Evolutionary conservation across 2,888 invertebrate genomes (phyloP).

Genomic region (Therioaphis trifolii): DNA sequence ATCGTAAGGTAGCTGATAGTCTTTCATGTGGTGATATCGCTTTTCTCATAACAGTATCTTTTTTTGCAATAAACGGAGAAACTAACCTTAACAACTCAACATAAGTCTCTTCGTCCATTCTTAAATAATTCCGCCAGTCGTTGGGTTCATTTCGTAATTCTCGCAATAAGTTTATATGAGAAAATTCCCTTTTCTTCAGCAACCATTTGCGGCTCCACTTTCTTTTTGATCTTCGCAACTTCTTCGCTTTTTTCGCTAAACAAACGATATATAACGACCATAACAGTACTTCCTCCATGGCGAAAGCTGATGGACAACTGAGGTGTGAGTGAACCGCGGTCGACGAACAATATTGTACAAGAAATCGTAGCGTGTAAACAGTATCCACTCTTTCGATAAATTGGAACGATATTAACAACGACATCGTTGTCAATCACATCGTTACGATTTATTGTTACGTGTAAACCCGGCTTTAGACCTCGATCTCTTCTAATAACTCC

Average conservation of each 20-base stretch:
- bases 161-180: slow-evolving; percentile 43
- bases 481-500: no score
- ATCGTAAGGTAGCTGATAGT: slow-evolving; percentile 65
- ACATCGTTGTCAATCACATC: slow-evolving; percentile 13
- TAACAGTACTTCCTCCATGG: slow-evolving; percentile 5
- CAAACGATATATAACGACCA: slow-evolving; percentile 8
- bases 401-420: neutral
- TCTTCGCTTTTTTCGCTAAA: slow-evolving; percentile 9
- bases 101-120: slow-evolving; percentile 35
- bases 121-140: slow-evolving; percentile 41
- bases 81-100: slow-evolving; percentile 13
- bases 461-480: slow-evolving; percentile 21
- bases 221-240: slow-evolving; percentile 3
- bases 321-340: neutral
- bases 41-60: slow-evolving; percentile 64
- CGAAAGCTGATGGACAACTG: neutral
- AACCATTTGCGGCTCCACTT: slow-evolving; percentile 25
- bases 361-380: slow-evolving; percentile 30
- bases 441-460: slow-evolving; percentile 24
- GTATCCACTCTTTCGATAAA: slow-evolving; percentile 14
- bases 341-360: neutral
- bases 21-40: slow-evolving; percentile 65
- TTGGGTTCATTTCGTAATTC: slow-evolving; percentile 21
- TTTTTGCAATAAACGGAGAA: slow-evolving; percentile 30
- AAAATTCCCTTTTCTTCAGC: slow-evolving; percentile 35